Conservation (phyloP, 2,888 invertebrate species). For the Philereme vetulata region DNA sequence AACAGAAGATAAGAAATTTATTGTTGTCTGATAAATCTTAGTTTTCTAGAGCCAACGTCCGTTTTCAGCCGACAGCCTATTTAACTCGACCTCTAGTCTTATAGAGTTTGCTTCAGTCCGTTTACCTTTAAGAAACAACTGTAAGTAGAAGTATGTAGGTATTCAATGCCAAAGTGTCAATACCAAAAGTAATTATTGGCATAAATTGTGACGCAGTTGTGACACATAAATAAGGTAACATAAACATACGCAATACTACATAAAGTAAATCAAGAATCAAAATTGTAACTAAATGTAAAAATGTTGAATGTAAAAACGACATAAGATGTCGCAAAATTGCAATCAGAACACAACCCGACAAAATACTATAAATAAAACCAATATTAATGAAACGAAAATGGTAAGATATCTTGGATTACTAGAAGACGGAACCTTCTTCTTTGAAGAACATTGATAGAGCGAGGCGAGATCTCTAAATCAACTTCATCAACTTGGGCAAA, state of each 20-base stretch:
- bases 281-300: no score
- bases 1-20: slow-evolving; percentile 20
- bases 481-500: no score
- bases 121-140: slow-evolving; percentile 14
- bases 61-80: slow-evolving; percentile 9
- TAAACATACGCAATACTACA: slow-evolving; percentile 8
- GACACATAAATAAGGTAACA: slow-evolving; percentile 3
- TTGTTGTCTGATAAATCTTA: slow-evolving; percentile 16
- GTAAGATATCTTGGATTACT: no score
- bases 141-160: slow-evolving; percentile 12
- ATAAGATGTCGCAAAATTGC: no score
- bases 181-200: slow-evolving; percentile 12
- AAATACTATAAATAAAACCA: no score
- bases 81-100: slow-evolving; percentile 13
- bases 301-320: no score
- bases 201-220: slow-evolving; percentile 17
- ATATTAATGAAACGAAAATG: no score
- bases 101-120: slow-evolving; percentile 4
- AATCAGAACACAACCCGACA: no score
- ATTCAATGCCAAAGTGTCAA: slow-evolving; percentile 21
- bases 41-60: slow-evolving; percentile 15
- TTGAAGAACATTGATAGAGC: no score
- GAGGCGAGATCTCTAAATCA: no score
- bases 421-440: no score
- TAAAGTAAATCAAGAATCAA: slow-evolving; percentile 4